Evolutionary conservation across 2,113 vertebrate species (phyloP), one percentile per base, ranked within the genome.

Genomic region (Tachycineta bicolor): DNA sequence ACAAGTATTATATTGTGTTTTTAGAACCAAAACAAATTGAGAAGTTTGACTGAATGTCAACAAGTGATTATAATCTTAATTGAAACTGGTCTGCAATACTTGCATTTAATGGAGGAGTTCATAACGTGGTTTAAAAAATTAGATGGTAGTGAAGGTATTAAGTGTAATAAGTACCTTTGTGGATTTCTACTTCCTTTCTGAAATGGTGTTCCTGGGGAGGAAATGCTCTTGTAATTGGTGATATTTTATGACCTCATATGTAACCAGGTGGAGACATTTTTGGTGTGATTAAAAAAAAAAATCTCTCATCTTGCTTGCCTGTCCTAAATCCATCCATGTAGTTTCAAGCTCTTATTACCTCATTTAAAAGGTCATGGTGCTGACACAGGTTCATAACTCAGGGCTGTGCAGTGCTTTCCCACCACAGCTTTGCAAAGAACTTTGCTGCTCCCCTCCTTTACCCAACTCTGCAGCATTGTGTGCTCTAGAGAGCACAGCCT

Each of bases 1-100:
- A 90, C 95, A 95, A 94, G 89, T 82, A 95, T 97, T 95, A 94
- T 93, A 96, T 93, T 97, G 91, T 97, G 58, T 74, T 95, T 93
- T 93, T 90, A 89, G 87, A 96, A 95, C 83, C 73, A 94, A 95
- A 96, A 94, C 67, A 89, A 97, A 96, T 95, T 74, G 93, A 96
- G 80, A 96, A 89, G 67, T 80, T 96, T 93, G 87, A 95, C 63
- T 89, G 81, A 92, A 95, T 92, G 85, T 97, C 96, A 96, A 94
- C 96, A 97, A 87, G 91, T 95, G 94, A 97, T 97, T 97, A 90
- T 94, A 81, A 92, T 95, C 95, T 95, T 97, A 96, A 97, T 95
- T 97, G 83, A 94, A 86, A 90, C 64, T 91, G 89, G 89, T 93
- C 69, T 20, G 46, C 79, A 92, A 56, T 87, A 41, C 83, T 92